These are phyloP conservation scores for Microctenopoma steveboyesi DNA, from an alignment of 2,797 vertebrate species.

Conservation along the genomic window DNA sequence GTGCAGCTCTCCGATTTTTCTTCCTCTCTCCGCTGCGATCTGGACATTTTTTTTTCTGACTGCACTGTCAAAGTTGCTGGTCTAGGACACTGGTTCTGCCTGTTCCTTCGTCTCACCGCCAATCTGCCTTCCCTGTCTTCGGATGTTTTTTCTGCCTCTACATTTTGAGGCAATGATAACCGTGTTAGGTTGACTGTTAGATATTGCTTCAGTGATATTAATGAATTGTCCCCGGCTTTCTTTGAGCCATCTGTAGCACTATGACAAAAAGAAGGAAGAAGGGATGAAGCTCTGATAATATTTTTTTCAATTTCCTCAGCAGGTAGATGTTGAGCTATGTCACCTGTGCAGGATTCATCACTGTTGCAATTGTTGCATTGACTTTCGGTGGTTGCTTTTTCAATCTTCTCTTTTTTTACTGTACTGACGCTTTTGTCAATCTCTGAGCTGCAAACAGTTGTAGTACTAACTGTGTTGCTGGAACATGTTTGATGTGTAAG, in stretches of 20 bases:
- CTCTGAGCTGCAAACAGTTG: slow-evolving; percentile 23
- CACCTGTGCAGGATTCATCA: slow-evolving; percentile 21
- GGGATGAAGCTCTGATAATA: slow-evolving; percentile 11
- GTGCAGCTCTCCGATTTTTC: slow-evolving; percentile 50
- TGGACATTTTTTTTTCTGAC: slow-evolving; percentile 52
- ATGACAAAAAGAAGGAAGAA: slow-evolving; percentile 15
- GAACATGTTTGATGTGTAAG: slow-evolving; percentile 30
- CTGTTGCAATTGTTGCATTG: slow-evolving; percentile 35
- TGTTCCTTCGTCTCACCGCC: slow-evolving; percentile 39
- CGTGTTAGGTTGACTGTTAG: slow-evolving; percentile 80
- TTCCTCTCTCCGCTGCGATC: slow-evolving; percentile 62
- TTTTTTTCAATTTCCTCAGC: slow-evolving; percentile 17
- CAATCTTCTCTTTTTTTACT: slow-evolving; percentile 37
- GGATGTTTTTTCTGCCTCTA: slow-evolving; percentile 38
- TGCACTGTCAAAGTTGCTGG: slow-evolving; percentile 34
- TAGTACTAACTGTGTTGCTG: slow-evolving; percentile 28
- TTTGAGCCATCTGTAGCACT: slow-evolving; percentile 42
- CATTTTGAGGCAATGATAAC: slow-evolving; percentile 61
- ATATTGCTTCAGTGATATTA: slow-evolving; percentile 78
- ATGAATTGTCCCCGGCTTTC: slow-evolving; percentile 58
- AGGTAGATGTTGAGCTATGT: slow-evolving; percentile 21
- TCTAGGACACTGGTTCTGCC: slow-evolving; percentile 45
- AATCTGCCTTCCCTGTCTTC: slow-evolving; percentile 33
- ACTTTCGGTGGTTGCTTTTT: slow-evolving; percentile 38
- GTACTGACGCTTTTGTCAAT: slow-evolving; percentile 34